Conservation (phyloP, 2,888 invertebrate species). For the Harpalus rufipes region DNA sequence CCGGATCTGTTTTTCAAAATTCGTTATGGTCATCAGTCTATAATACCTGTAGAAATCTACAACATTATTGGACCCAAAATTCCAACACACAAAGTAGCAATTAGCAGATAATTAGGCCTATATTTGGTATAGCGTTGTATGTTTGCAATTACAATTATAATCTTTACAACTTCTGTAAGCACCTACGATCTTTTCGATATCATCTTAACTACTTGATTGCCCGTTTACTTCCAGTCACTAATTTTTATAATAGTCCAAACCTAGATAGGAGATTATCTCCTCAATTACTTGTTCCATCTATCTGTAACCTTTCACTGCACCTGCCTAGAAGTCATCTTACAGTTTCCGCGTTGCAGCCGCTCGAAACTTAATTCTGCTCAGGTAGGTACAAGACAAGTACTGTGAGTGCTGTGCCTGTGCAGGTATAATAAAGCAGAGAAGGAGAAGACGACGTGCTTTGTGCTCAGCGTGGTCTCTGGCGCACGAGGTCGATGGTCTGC, state of each 20-base stretch:
- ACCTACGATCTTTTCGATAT: too few relatives aligned
- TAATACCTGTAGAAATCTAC: background rate
- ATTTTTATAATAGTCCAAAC: too few relatives aligned
- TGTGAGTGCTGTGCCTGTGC: background rate
- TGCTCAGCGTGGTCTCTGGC: slow-evolving; percentile 1
- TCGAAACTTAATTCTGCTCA: slow-evolving; percentile 15
- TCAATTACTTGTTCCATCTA: too few relatives aligned
- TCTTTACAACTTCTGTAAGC: too few relatives aligned
- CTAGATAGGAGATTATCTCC: too few relatives aligned
- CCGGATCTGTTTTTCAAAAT: background rate
- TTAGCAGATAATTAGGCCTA: background rate
- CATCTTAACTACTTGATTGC: too few relatives aligned
- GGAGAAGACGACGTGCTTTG: slow-evolving; percentile 4
- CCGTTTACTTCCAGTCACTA: too few relatives aligned
- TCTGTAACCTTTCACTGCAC: background rate
- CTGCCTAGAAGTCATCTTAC: background rate
- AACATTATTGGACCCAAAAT: background rate
- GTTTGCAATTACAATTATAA: too few relatives aligned
- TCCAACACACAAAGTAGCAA: background rate
- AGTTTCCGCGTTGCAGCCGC: slow-evolving; percentile 10
- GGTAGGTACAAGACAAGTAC: slow-evolving; percentile 12
- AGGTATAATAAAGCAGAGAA: background rate
- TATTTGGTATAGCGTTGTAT: too few relatives aligned
- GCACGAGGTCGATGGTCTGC: slow-evolving; percentile 19
- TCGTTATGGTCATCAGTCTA: background rate